Conservation (phyloP, 2,888 invertebrate species). For the Cecidostiba fungosa region DNA sequence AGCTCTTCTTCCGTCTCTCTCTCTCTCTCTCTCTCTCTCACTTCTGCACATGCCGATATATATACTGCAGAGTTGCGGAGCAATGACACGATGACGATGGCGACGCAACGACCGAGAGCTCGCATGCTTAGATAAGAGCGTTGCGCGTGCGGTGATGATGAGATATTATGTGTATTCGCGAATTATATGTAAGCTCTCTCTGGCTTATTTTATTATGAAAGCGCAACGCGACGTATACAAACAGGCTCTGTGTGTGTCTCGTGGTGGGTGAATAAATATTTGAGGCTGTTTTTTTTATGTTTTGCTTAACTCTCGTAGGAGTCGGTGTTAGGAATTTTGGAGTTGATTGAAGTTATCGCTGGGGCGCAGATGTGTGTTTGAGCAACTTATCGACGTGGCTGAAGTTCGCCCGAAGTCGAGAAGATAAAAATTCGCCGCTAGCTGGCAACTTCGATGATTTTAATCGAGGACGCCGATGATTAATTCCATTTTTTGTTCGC, state of each 20-base stretch:
- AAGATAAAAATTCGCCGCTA: no score
- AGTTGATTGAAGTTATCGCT: no score
- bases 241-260: no score
- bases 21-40: conserved; percentile 7
- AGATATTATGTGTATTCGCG: background rate
- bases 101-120: conserved; percentile 58
- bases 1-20: conserved; percentile 41
- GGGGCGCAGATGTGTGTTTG: no score
- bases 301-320: no score
- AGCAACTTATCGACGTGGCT: no score
- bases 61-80: conserved; percentile 48
- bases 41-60: conserved; percentile 70
- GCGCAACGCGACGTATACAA: background rate
- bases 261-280: no score
- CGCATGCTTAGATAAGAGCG: conserved; percentile 17
- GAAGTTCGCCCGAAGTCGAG: no score
- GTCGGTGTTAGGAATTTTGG: no score
- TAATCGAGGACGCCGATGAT: background rate
- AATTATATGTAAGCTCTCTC: background rate
- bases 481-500: background rate
- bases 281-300: no score
- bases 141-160: background rate
- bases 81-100: conserved; percentile 44
- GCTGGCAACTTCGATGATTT: background rate
- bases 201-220: background rate